Evolutionary conservation across 2,888 invertebrate species (phyloP).

Genomic region (Blera fallax): DNA sequence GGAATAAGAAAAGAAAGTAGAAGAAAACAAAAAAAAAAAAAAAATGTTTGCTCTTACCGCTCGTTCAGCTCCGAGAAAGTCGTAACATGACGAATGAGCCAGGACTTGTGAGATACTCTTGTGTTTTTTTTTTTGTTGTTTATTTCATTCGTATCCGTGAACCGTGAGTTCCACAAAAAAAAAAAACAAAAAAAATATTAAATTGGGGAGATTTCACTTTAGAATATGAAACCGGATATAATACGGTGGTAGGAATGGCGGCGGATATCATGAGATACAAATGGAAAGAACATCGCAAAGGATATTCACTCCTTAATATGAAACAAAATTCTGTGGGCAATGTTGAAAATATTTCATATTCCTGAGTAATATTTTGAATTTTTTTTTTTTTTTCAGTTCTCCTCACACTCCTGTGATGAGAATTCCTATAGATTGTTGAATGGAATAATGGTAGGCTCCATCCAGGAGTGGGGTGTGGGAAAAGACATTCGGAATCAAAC

Average conservation of each 20-base stretch:
- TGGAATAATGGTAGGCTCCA: slow-evolving; percentile 41
- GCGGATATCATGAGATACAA: slow-evolving; percentile 27
- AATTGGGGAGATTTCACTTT: slow-evolving; percentile 39
- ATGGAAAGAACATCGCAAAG: slow-evolving; percentile 31
- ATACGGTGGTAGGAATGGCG: background rate
- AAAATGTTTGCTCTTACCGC: background rate
- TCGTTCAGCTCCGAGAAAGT: slow-evolving; percentile 6
- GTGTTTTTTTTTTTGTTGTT: background rate
- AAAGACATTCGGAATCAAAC: slow-evolving; percentile 65
- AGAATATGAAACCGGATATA: slow-evolving; percentile 37
- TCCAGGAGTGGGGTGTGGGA: background rate
- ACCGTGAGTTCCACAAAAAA: slow-evolving; percentile 26
- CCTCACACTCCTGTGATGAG: background rate
- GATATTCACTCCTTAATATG: slow-evolving; percentile 40
- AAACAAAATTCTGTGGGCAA: slow-evolving; percentile 49
- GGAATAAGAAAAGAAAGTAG: slow-evolving; percentile 2
- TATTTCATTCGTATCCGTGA: slow-evolving; percentile 35
- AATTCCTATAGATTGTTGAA: slow-evolving; percentile 26
- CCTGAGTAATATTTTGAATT: slow-evolving; percentile 16
- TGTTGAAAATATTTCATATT: slow-evolving; percentile 48
- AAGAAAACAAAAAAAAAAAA: background rate
- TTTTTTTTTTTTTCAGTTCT: background rate
- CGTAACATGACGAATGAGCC: slow-evolving; percentile 49
- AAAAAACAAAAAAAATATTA: background rate
- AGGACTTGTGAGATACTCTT: slow-evolving; percentile 34